These are phyloP conservation scores for Isurus oxyrinchus DNA, from an alignment of 2,113 vertebrate species.

Conservation along the genomic window DNA sequence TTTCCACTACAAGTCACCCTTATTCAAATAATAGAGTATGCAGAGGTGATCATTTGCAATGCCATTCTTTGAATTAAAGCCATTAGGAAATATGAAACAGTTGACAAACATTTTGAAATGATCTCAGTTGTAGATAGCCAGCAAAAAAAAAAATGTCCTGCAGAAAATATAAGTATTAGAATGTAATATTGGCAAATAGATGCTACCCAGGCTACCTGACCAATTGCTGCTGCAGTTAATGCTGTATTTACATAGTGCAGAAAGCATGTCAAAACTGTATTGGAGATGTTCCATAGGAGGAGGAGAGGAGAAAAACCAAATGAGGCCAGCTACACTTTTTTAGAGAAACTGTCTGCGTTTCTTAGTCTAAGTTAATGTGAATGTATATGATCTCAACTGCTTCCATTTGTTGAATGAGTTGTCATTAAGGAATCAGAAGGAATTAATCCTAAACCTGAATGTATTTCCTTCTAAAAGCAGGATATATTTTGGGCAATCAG, in stretches of 20 bases:
- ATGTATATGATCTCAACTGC: neutral
- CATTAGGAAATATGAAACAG: neutral
- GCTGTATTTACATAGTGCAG: neutral
- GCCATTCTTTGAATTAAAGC: neutral
- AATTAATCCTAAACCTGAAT: neutral
- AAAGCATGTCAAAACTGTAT: neutral
- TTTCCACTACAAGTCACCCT: slow-evolving; percentile 1
- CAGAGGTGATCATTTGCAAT: neutral
- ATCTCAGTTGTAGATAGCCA: neutral
- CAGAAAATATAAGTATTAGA: neutral
- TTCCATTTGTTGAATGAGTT: neutral
- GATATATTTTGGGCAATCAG: neutral
- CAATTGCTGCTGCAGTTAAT: neutral
- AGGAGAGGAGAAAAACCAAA: neutral
- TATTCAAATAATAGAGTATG: neutral
- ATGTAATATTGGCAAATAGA: neutral
- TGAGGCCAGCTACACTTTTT: neutral
- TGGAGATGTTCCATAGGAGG: neutral
- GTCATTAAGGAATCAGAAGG: neutral
- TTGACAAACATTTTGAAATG: neutral
- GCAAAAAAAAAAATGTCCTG: neutral
- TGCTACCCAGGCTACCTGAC: neutral
- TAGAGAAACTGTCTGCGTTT: neutral
- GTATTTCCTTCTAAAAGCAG: neutral
- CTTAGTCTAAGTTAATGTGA: neutral